Percentiles rank a stretch among this genome's conserved stretches.
Conservation (phyloP, 92 coral and sea anemone species). For the Chrysogorgia sp. region DNA sequence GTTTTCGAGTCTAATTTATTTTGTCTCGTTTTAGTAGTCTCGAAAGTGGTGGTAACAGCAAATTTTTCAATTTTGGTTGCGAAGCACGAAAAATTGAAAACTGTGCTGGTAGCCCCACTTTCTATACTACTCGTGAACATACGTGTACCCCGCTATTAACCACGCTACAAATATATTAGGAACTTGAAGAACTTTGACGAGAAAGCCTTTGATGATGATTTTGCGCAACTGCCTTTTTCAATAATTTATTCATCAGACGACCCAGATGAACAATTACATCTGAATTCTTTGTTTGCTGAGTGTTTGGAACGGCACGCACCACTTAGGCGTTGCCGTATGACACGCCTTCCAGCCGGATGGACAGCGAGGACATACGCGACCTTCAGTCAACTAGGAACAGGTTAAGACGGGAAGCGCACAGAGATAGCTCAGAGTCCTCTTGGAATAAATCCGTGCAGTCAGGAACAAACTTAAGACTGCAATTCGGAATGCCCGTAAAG, state of each 20-base stretch:
- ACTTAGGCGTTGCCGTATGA: constrained; percentile 32
- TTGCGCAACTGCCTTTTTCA: constrained; percentile 42
- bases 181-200: constrained; percentile 32
- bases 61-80: too few relatives aligned
- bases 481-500: background rate
- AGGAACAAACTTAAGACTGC: constrained; percentile 39
- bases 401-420: constrained; percentile 39
- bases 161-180: constrained; percentile 42
- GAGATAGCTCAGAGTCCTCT: constrained; percentile 1
- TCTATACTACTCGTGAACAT: too few relatives aligned
- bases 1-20: too few relatives aligned
- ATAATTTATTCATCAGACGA: constrained; percentile 42
- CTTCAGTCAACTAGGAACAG: constrained; percentile 32
- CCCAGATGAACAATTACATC: constrained; percentile 46
- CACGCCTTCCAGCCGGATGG: constrained; percentile 54
- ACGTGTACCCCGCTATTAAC: constrained; percentile 19
- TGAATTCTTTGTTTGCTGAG: constrained; percentile 23
- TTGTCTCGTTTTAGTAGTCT: too few relatives aligned
- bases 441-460: constrained; percentile 31
- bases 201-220: constrained; percentile 28
- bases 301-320: constrained; percentile 48
- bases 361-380: constrained; percentile 29
- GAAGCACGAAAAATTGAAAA: too few relatives aligned
- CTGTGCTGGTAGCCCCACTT: too few relatives aligned
- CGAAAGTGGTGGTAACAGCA: too few relatives aligned